A percentile compares a stretch with the other conserved stretches of the same genome.
phyloP scores from a whole-genome alignment of 2,888 invertebrate genomes.

The Tenthredo amoena region DNA sequence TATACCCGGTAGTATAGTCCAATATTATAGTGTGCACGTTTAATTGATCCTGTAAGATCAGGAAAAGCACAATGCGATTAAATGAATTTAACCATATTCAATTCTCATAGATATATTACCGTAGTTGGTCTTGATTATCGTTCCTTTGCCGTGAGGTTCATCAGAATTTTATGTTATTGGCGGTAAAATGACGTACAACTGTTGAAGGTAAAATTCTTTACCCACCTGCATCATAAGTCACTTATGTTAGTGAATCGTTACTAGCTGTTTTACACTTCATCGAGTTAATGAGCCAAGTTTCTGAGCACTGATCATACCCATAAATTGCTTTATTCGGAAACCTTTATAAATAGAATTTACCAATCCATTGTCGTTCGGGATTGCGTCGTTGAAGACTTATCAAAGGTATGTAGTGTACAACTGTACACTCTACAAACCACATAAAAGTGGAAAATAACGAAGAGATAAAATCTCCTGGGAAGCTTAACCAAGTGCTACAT shows the following conservation, averaged over 20 bases:
- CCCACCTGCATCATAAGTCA: conserved; percentile 4
- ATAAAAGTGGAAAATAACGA: neutral
- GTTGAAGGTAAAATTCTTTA: neutral
- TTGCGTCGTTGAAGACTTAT: neutral
- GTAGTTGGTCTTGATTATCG: neutral
- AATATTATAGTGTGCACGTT: neutral
- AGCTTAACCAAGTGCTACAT: neutral
- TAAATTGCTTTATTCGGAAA: neutral
- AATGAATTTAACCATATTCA: neutral
- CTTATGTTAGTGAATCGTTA: neutral
- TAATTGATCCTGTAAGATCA: neutral
- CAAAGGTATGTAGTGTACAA: neutral
- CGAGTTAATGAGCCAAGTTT: neutral
- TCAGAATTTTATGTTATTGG: neutral
- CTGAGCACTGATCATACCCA: neutral
- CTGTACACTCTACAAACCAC: neutral
- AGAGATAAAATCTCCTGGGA: neutral
- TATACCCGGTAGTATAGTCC: neutral
- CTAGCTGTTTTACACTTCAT: neutral
- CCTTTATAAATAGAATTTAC: neutral
- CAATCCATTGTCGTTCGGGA: neutral
- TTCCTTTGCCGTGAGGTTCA: neutral
- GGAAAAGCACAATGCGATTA: neutral
- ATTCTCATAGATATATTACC: neutral
- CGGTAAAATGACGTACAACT: neutral